Conservation (phyloP, 2,113 vertebrate species). For the Chaenogobius annularis region DNA sequence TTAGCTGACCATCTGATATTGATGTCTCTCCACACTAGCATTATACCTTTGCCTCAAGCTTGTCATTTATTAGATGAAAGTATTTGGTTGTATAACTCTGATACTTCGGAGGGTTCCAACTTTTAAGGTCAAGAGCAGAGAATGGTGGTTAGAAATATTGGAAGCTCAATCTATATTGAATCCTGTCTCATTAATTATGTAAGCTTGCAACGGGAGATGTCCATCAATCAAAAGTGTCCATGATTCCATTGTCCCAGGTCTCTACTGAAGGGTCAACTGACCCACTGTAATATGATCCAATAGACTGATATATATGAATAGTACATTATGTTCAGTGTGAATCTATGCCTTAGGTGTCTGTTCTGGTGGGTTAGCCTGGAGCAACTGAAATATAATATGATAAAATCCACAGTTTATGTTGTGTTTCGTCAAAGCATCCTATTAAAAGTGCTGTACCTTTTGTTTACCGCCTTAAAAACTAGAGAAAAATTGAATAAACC, state of each 20-base stretch:
- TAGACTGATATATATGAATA: background rate
- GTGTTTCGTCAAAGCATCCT: no score
- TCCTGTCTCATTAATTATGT: background rate
- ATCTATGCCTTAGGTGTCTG: background rate
- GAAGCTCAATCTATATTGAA: background rate
- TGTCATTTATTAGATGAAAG: slow-evolving; percentile 3
- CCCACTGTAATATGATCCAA: background rate
- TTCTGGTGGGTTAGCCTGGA: background rate
- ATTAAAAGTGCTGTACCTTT: no score
- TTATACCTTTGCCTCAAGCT: background rate
- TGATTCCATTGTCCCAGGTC: background rate
- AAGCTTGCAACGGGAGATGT: background rate
- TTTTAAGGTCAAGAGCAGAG: background rate
- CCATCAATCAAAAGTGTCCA: slow-evolving; percentile 2
- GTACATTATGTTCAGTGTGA: background rate
- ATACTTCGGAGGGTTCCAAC: background rate
- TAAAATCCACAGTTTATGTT: no score
- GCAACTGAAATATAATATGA: background rate
- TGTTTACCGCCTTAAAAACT: no score
- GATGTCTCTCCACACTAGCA: background rate
- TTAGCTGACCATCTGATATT: slow-evolving; percentile 13
- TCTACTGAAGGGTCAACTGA: background rate
- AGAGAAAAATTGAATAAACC: no score
- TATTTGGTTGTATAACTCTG: background rate
- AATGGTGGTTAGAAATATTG: background rate